Percentiles rank a stretch among this genome's conserved stretches.
Evolutionary conservation across 2,113 vertebrate species (phyloP).

Genomic region (Anarrhichthys ocellatus): DNA sequence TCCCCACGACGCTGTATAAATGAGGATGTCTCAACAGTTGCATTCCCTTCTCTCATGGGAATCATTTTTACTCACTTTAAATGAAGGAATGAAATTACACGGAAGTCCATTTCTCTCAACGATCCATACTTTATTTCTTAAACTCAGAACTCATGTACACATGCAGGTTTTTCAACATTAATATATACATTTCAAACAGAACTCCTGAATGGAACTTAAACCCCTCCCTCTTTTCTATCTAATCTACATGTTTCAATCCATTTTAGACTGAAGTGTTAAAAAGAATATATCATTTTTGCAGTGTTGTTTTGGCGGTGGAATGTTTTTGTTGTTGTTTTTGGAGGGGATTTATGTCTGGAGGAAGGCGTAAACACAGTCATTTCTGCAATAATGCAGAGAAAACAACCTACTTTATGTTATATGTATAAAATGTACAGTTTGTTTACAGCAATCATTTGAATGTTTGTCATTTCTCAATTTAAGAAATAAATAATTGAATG

Average conservation of each 20-base stretch:
- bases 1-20: neutral
- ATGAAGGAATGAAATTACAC: neutral
- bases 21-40: neutral
- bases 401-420: conserved; percentile 64
- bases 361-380: conserved; percentile 41
- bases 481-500: conserved; percentile 81
- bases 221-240: conserved; percentile 18
- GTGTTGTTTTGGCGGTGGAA: conserved; percentile 79
- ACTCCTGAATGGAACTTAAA: conserved; percentile 7
- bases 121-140: neutral
- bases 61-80: neutral
- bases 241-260: conserved; percentile 49
- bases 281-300: conserved; percentile 80
- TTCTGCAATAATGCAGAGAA: conserved; percentile 53
- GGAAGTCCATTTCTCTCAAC: neutral
- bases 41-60: no score
- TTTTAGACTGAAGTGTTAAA: conserved; percentile 74
- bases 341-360: conserved; percentile 52
- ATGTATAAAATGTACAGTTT: conserved; percentile 90
- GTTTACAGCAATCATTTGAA: conserved; percentile 84
- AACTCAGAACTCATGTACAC: conserved; percentile 7
- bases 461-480: conserved; percentile 79
- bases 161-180: neutral
- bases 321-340: conserved; percentile 55
- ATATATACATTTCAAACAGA: conserved; percentile 10